Base-by-base conservation (phyloP, 2,797 vertebrate genomes). In the Alauda arvensis region DNA sequence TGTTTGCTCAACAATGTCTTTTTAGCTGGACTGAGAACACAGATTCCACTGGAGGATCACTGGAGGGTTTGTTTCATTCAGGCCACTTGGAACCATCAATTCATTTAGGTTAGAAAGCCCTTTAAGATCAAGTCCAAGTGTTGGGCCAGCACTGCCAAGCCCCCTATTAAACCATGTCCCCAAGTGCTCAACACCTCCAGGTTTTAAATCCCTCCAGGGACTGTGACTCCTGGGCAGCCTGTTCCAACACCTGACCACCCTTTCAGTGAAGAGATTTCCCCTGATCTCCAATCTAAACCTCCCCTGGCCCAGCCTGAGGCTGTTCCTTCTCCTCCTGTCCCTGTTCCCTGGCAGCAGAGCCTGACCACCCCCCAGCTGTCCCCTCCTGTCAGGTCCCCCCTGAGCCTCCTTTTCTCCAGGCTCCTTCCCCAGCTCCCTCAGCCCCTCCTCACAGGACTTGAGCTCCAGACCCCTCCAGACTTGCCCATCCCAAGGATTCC, bases 361-460 rank as follows among this genome's bases (percentile, higher is more conserved):
- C 31, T 0, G 0, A 28, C 3, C 10, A n/a, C 5, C 9, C 3
- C 9, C 18, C 0, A 1, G 31, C 31, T 77, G 7, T 12, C 24
- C 28, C 24, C 45, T 77, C 25, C 59, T 78, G 59, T 2, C 60
- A 78, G 53, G 7, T 3, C 3, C 29, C 25, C 11, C 26, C 33
- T 42, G 75, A 79, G 14, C 29, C 49, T 42, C 53, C 15, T 42
- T n/a, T 46, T 0, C 60, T 60, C 33, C 67, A 85, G 74, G 3
- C 46, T 79, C 34, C 29, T 65, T 25, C 1, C 21, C n/a, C 74
- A 57, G 37, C 24, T 71, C 45, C 26, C 6, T 57, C 66, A 85
- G 14, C 5, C 3, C 0, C 24, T 45, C 33, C 59, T 65, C 43
- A 51, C 0, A 11, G 7, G 12, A 25, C 8, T 13, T 8, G 7